phyloP scores from a whole-genome alignment of 1,140 invertebrate species.

The Aphidius gifuensis region DNA sequence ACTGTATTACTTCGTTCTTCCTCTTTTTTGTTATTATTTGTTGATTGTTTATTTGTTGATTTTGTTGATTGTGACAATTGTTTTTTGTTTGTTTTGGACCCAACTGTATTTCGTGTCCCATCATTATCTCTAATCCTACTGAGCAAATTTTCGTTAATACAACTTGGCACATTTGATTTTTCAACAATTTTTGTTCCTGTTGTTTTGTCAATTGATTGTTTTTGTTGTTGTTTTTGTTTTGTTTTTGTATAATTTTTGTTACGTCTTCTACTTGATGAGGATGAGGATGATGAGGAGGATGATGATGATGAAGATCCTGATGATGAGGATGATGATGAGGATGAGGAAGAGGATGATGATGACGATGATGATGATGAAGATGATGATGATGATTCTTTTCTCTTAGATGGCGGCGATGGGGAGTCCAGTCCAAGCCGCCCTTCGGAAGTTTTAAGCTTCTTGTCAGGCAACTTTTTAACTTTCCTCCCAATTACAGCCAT shows the following conservation, averaged over 20 bases:
- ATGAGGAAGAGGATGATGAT: constrained; percentile 4
- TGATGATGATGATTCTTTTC: constrained; percentile 63
- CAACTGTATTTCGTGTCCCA: constrained; percentile 52
- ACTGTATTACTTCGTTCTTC: constrained; percentile 16
- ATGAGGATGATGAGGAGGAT: background rate
- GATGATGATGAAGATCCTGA: constrained; percentile 2
- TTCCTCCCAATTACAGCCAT: constrained; percentile 55
- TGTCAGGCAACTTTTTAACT: constrained; percentile 70
- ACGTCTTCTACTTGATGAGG: no score
- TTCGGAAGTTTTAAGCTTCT: constrained; percentile 85
- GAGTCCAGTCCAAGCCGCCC: constrained; percentile 71
- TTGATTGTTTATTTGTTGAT: constrained; percentile 32
- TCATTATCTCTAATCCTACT: constrained; percentile 54
- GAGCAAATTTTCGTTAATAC: constrained; percentile 55
- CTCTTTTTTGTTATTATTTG: constrained; percentile 35
- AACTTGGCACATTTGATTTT: constrained; percentile 52
- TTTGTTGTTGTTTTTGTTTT: constrained; percentile 26
- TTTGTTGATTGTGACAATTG: constrained; percentile 29
- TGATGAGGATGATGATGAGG: constrained; percentile 3
- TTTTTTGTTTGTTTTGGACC: constrained; percentile 50
- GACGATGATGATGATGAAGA: constrained; percentile 17
- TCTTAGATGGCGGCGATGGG: constrained; percentile 69
- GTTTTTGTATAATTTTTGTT: no score
- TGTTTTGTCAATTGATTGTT: constrained; percentile 28
- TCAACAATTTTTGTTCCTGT: constrained; percentile 25